Evolutionary conservation across 1,140 invertebrate genomes (phyloP).

Genomic region (Hyles euphorbiae): DNA sequence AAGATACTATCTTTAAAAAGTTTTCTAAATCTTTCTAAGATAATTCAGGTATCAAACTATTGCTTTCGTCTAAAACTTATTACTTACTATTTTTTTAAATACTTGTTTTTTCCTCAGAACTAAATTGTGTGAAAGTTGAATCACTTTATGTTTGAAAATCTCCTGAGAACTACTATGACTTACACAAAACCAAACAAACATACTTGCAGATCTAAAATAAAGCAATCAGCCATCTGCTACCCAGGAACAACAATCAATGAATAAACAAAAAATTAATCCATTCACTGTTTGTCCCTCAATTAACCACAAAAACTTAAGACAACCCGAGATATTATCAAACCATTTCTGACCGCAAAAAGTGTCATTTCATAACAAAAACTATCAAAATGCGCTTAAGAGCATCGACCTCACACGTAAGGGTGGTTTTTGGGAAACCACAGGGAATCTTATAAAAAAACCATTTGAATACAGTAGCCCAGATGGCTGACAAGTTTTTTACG

Average conservation of each 20-base stretch:
- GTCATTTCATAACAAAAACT: conserved; percentile 46
- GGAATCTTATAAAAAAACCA: conserved; percentile 51
- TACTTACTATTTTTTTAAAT: no score
- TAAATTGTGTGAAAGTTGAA: no score
- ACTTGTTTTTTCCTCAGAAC: no score
- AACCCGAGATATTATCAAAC: conserved; percentile 38
- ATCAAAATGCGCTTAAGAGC: conserved; percentile 38
- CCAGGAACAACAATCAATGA: neutral
- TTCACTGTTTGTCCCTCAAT: neutral
- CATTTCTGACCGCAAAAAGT: conserved; percentile 32
- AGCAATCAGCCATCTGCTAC: neutral
- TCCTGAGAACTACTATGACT: neutral
- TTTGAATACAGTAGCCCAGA: conserved; percentile 72
- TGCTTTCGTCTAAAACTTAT: no score
- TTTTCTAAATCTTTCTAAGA: no score
- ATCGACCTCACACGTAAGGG: conserved; percentile 57
- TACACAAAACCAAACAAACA: neutral
- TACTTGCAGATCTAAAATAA: neutral
- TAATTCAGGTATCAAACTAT: no score
- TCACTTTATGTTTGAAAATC: no score
- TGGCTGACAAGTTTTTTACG: conserved; percentile 44
- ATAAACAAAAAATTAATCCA: neutral
- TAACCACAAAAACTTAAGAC: conserved; percentile 5
- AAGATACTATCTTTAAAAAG: no score
- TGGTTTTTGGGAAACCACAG: conserved; percentile 54